Conservation (phyloP, 2,113 vertebrate genomes). For the Nothoprocta pentlandii region DNA sequence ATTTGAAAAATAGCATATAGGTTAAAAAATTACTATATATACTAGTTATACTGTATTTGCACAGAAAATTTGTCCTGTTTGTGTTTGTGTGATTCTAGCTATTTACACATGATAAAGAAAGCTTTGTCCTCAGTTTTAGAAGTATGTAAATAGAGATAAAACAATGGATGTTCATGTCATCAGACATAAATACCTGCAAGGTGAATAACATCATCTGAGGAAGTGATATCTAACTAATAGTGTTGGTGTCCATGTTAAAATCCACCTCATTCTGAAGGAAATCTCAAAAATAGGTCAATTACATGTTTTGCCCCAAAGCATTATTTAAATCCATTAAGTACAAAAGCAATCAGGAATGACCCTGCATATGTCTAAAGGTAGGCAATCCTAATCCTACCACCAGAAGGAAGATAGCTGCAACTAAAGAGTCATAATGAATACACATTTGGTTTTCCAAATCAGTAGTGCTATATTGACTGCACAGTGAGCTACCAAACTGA, state of each 20-base stretch:
- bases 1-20: not conserved
- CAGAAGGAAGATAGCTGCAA: not conserved
- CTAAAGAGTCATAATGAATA: not conserved
- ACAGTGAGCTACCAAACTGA: not conserved
- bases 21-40: not conserved
- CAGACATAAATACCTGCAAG: not conserved
- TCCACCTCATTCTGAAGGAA: not conserved
- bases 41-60: not conserved
- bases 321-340: not conserved
- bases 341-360: not conserved
- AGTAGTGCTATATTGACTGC: rapidly evolving
- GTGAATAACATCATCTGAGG: not conserved
- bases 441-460: not conserved
- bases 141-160: not conserved
- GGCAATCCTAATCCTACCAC: not conserved
- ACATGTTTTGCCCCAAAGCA: not conserved
- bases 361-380: not conserved
- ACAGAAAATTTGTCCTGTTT: not conserved
- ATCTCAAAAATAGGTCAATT: not conserved
- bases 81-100: rapidly evolving
- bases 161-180: not conserved
- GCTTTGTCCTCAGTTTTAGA: not conserved
- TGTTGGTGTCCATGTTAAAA: not conserved
- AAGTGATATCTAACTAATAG: not conserved
- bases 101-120: not conserved